Conservation (phyloP, 2,113 vertebrate genomes). For the Oceanodroma tethys region DNA sequence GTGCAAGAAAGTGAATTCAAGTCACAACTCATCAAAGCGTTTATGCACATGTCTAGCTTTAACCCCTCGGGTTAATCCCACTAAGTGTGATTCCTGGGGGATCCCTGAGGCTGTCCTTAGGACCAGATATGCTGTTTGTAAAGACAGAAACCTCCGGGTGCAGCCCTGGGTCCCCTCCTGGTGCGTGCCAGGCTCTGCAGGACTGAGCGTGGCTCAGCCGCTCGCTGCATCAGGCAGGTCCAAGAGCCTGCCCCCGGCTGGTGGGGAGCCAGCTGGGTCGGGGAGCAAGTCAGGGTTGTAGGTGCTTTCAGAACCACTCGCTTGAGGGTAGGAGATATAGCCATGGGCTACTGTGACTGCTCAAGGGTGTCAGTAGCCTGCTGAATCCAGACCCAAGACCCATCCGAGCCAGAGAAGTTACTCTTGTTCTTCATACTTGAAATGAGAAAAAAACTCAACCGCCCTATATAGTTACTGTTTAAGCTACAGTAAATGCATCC, state of each 20-base stretch:
- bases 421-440: not conserved
- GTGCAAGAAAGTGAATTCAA: not conserved
- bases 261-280: too few species aligned
- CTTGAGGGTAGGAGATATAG: not conserved
- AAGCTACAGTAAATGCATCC: not conserved
- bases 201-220: fast-evolving
- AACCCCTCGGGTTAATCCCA: not conserved
- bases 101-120: not conserved
- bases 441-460: not conserved
- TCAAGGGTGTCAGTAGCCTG: not conserved
- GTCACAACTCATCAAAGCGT: fast-evolving
- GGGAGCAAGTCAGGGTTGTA: fast-evolving
- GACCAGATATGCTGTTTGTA: fast-evolving
- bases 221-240: fast-evolving
- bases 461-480: not conserved
- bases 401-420: not conserved
- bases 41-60: not conserved
- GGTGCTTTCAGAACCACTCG: not conserved
- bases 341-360: not conserved
- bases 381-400: not conserved
- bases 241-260: fast-evolving
- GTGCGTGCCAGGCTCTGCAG: not conserved
- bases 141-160: too few species aligned
- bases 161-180: not conserved
- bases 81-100: not conserved